Evolutionary conservation across 2,888 invertebrate species (phyloP), one percentile per base, ranked within the genome.

Genomic region (Acronicta aceris): DNA sequence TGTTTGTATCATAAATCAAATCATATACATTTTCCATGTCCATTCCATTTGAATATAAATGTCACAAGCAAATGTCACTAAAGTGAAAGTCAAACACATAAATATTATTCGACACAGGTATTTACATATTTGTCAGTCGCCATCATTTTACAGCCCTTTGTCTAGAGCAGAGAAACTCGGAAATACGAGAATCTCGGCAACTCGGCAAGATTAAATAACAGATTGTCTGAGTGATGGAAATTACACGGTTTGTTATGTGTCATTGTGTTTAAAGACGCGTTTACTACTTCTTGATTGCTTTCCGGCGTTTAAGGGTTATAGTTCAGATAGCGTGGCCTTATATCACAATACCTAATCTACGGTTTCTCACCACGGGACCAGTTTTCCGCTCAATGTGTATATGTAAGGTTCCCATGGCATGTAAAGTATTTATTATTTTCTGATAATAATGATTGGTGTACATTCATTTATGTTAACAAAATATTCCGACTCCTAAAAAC

Each of bases 41-140:
- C 40, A 42, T 36, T 25, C 1, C 16, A 48, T 71, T 71, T 57
- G 33, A 65, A 57, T 54, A 60, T 33, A 21, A 70, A 52, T 41
- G 33, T 46, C 17, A 27, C 13, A 48, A 65, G 56, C 50, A 47
- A 65, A 58, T 50, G 25, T 40, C 56, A 57, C 25, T 16, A 30
- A 53, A 61, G 72, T 59, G 74, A 72, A 72, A 72, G 72, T 65
- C 42, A 57, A 57, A 53, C 15, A 56, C 56, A 55, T 68, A 57
- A 64, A 72, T 60, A 68, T 56, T 71, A 45, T 67, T 66, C 42
- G 49, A 58, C 41, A 13, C 10, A 1, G 15, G 17, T 56, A 60
- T 68, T 73, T 56, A 56, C 46, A 57, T 72, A 60, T 60, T 45
- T 13, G 59, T 58, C 52, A 43, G 43, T 43, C 38, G 46, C 36